Percentiles rank a stretch among this genome's conserved stretches.
phyloP scores from a whole-genome alignment of 2,888 invertebrate genomes.

The Eledona agricola region DNA sequence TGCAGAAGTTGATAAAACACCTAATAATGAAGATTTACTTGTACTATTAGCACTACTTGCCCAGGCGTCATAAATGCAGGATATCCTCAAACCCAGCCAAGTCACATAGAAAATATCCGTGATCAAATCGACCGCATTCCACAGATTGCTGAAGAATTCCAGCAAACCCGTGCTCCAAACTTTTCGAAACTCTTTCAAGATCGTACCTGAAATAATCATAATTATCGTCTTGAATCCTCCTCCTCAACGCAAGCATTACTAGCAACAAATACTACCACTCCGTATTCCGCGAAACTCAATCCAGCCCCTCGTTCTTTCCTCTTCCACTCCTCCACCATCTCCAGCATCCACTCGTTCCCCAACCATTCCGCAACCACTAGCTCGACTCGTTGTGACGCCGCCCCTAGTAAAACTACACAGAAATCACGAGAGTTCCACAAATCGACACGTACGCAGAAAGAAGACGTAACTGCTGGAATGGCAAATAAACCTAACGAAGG shows the following conservation, averaged over 20 bases:
- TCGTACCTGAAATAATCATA: slow-evolving; percentile 74
- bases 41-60: slow-evolving; percentile 65
- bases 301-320: slow-evolving; percentile 79
- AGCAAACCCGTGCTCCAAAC: slow-evolving; percentile 90
- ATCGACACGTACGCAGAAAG: slow-evolving; percentile 95
- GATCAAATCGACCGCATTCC: slow-evolving; percentile 98
- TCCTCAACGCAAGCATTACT: slow-evolving; percentile 68
- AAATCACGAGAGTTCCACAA: too few relatives aligned
- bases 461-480: slow-evolving; percentile 96
- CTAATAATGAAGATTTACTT: too few relatives aligned
- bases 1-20: too few relatives aligned
- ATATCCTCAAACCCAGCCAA: slow-evolving; percentile 88
- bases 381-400: slow-evolving; percentile 93
- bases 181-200: slow-evolving; percentile 92
- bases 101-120: slow-evolving; percentile 96
- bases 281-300: slow-evolving; percentile 82
- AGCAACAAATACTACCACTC: slow-evolving; percentile 87
- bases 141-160: slow-evolving; percentile 93
- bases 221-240: too few relatives aligned
- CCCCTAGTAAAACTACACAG: slow-evolving; percentile 82
- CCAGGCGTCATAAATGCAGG: slow-evolving; percentile 89
- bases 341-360: slow-evolving; percentile 79
- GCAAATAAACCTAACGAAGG: slow-evolving; percentile 98
- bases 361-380: slow-evolving; percentile 81
- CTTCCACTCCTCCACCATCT: slow-evolving; percentile 80